phyloP scores from a whole-genome alignment of 2,797 vertebrate genomes.

The Coranthus polyacanthus region DNA sequence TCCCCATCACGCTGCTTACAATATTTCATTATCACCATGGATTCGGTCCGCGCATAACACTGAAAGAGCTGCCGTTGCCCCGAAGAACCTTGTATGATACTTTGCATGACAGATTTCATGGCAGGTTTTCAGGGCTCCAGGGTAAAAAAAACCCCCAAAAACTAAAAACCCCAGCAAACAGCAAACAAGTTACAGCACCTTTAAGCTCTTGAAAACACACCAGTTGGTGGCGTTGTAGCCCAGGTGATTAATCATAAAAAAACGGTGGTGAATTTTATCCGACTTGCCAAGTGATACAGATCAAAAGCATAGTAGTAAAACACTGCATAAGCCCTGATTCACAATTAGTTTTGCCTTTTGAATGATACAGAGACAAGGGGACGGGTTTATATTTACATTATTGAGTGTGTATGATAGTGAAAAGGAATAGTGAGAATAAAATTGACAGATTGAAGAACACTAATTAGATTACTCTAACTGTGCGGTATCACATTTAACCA shows the following conservation, averaged over 20 bases:
- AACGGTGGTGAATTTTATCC: neutral
- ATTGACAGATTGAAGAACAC: slow-evolving; percentile 46
- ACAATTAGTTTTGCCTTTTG: slow-evolving; percentile 2
- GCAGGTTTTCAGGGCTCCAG: no score
- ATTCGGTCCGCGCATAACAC: neutral
- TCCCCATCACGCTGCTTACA: no score
- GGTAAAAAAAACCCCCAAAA: no score
- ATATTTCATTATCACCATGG: no score
- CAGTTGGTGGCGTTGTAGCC: slow-evolving; percentile 59
- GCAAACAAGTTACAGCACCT: neutral
- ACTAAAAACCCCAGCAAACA: no score
- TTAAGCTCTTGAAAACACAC: slow-evolving; percentile 11
- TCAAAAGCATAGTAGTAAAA: neutral
- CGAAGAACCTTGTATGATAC: no score
- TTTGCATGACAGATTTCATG: no score
- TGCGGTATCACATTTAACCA: slow-evolving; percentile 52
- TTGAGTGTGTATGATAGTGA: neutral
- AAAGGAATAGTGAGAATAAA: slow-evolving; percentile 2
- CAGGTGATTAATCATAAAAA: slow-evolving; percentile 17
- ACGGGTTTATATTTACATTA: neutral
- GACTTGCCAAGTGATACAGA: neutral
- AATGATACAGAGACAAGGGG: neutral
- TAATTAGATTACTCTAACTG: slow-evolving; percentile 56
- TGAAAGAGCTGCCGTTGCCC: no score
- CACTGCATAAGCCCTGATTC: neutral